Base-by-base conservation (phyloP, 2,888 invertebrate genomes). In the Tridacna crocea region DNA sequence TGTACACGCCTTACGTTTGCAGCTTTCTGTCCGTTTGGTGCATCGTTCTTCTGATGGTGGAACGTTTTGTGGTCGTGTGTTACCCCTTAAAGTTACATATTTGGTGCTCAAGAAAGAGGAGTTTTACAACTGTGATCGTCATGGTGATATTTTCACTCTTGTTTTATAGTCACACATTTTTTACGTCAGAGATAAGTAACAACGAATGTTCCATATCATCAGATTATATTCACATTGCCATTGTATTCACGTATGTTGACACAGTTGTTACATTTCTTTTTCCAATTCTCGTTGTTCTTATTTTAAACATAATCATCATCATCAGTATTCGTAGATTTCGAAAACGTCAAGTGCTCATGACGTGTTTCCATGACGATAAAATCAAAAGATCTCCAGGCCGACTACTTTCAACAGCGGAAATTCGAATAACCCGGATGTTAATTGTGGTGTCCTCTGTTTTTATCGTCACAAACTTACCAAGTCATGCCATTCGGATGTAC, bases 11-110 rank as follows among this genome's bases (percentile, higher is more conserved):
- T 46, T 96, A 96, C 89, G 96, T 97, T 77, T 96, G 96, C 83
- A 96, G 70, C 51, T 70, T 70, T 51, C 51, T 70, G 51, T 70
- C 70, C 70, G 70, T 70, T 1, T 70, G 70, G 97, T 92, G 97
- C 85, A 97, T 97, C 22, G 97, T 97, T 10, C 96, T 97, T 0
- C 97, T 98, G 92, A 98, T 98, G 0, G 95, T 97, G 1, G 98
- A 98, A 92, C 95, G 98, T 15, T 97, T 97, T 92, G 96, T 98
- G 6, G 97, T 97, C 0, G 97, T 98, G 0, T 95, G 96, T 87
- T 97, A 97, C 93, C 97, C 97, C 0, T 93, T 97, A 75, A 95
- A 95, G 66, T 88, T 90, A 17, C 88, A 89, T 0, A 74, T 84
- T 0, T 75, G 92, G 58, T 91, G 92, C 81, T 91, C 91, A 65